Evolutionary conservation across 2,888 invertebrate species (phyloP).

Genomic region (Cephus pygmeus): DNA sequence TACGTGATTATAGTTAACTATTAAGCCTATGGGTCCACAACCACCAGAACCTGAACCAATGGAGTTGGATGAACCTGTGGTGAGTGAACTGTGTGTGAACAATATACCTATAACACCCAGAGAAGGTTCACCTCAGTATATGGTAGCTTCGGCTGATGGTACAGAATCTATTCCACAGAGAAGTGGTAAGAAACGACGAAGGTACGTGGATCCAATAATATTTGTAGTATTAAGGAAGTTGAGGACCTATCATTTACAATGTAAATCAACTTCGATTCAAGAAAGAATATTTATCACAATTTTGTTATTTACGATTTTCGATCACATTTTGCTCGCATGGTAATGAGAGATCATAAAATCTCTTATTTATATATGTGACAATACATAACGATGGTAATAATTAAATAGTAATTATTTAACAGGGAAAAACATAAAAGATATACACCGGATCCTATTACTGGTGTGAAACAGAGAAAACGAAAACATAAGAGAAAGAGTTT

Average conservation of each 20-base stretch:
- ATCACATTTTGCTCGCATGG: not conserved
- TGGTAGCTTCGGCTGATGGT: conserved; percentile 60
- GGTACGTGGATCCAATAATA: conserved; percentile 33
- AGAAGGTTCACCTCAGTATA: conserved; percentile 63
- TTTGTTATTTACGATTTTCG: not conserved
- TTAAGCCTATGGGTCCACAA: conserved; percentile 60
- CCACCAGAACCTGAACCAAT: conserved; percentile 41
- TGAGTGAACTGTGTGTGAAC: conserved; percentile 35
- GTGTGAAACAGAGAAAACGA: conserved; percentile 78
- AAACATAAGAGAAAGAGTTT: conserved; percentile 84
- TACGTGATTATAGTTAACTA: conserved; percentile 50
- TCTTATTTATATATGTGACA: too few species aligned
- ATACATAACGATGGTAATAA: not conserved
- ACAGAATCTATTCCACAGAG: conserved; percentile 56
- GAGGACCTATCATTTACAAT: too few species aligned
- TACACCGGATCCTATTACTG: conserved; percentile 75
- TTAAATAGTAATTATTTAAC: not conserved
- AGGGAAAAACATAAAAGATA: conserved; percentile 81
- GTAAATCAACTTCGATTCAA: not conserved
- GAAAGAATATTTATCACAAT: not conserved
- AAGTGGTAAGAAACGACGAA: conserved; percentile 62
- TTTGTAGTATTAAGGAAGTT: too few species aligned
- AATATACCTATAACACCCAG: conserved; percentile 49
- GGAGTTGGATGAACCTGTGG: conserved; percentile 40
- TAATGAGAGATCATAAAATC: not conserved